phyloP scores from a whole-genome alignment of 2,797 vertebrate genomes.

The Remorina albescens region DNA sequence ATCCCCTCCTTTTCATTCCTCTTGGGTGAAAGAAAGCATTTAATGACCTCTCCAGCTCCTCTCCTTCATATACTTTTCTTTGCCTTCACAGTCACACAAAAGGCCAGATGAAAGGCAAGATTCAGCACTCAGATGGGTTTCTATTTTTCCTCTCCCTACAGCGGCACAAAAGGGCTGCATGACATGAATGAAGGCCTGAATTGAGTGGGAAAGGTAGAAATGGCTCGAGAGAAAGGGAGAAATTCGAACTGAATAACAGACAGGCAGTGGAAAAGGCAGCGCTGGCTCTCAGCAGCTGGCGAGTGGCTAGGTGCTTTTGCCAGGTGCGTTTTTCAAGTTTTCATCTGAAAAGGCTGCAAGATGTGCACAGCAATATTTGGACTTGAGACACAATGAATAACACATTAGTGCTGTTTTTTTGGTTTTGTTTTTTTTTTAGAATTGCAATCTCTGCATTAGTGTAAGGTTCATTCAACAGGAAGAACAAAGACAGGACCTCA shows the following conservation, averaged over 20 bases:
- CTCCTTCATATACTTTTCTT: constrained; percentile 27
- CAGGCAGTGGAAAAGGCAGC: constrained; percentile 1
- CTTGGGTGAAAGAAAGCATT: constrained; percentile 39
- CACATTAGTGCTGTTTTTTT: not conserved
- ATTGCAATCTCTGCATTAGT: not conserved
- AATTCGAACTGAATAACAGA: not conserved
- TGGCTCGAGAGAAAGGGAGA: not conserved
- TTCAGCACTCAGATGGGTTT: constrained; percentile 21
- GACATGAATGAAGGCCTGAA: constrained; percentile 29
- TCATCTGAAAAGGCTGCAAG: constrained; percentile 3
- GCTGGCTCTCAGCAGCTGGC: not conserved
- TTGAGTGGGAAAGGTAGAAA: constrained; percentile 32
- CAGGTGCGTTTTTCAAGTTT: constrained; percentile 15
- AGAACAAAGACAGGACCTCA: not conserved
- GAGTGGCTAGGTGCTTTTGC: not conserved
- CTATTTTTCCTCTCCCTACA: constrained; percentile 9
- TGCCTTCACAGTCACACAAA: constrained; percentile 31
- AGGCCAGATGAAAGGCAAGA: constrained; percentile 16
- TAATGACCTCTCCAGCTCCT: constrained; percentile 45
- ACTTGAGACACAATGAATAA: constrained; percentile 3
- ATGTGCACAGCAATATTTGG: not conserved
- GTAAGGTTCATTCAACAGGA: not conserved
- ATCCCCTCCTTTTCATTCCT: constrained; percentile 17
- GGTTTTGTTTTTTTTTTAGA: not conserved
- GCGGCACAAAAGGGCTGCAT: constrained; percentile 21